Conservation (phyloP, 2,888 invertebrate species). For the Hermaeophaga mercurialis region DNA sequence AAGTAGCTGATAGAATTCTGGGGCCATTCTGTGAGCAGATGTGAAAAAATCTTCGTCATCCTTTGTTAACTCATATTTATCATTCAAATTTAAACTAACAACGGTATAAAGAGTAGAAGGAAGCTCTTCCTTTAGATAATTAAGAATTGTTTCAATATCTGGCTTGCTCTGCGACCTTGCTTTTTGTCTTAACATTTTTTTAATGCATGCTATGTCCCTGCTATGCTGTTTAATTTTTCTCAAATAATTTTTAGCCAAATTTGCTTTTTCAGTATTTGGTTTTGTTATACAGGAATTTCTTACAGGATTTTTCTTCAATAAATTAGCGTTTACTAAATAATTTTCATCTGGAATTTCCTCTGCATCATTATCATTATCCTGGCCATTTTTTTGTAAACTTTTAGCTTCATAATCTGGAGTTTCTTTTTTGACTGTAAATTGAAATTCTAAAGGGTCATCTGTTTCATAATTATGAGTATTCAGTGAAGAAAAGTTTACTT, state of each 20-base stretch:
- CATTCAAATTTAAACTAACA: slow-evolving; percentile 47
- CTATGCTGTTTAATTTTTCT: slow-evolving; percentile 50
- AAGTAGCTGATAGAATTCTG: slow-evolving; percentile 50
- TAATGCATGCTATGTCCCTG: slow-evolving; percentile 51
- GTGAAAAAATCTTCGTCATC: slow-evolving; percentile 51
- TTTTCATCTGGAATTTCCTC: slow-evolving; percentile 9
- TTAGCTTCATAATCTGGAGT: not conserved
- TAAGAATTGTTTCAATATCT: slow-evolving; percentile 42
- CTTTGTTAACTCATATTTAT: slow-evolving; percentile 45
- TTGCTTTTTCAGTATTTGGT: slow-evolving; percentile 23
- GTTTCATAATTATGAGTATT: slow-evolving; percentile 1
- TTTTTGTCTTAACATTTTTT: slow-evolving; percentile 46
- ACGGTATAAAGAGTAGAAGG: slow-evolving; percentile 49
- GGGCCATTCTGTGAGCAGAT: slow-evolving; percentile 49
- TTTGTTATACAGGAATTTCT: slow-evolving; percentile 17
- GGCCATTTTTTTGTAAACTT: slow-evolving; percentile 8
- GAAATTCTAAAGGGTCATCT: slow-evolving; percentile 2
- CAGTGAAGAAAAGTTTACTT: slow-evolving; percentile 11
- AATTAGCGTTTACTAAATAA: slow-evolving; percentile 9
- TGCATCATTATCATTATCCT: slow-evolving; percentile 12
- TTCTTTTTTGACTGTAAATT: slow-evolving; percentile 11
- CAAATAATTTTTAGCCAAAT: slow-evolving; percentile 44
- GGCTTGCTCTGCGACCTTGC: slow-evolving; percentile 31
- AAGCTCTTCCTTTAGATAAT: slow-evolving; percentile 44
- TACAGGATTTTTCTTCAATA: slow-evolving; percentile 5